phyloP scores from a whole-genome alignment of 1,140 invertebrate genomes.

The Sminthurides bifidus region DNA sequence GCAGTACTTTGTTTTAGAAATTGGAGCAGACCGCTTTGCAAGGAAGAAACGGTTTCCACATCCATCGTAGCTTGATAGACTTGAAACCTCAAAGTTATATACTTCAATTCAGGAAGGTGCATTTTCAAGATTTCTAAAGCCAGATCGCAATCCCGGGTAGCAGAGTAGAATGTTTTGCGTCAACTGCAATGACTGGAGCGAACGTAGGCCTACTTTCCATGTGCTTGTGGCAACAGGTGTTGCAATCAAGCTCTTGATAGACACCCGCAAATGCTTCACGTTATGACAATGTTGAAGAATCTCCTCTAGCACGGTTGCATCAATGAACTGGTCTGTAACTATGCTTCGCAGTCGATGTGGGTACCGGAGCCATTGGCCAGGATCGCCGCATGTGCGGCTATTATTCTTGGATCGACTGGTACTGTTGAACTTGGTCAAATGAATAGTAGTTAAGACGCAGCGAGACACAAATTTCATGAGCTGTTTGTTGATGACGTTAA shows the following conservation, averaged over 20 bases:
- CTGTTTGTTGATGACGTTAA: not conserved
- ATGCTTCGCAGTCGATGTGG: not conserved
- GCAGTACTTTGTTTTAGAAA: not conserved
- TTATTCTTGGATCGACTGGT: not conserved
- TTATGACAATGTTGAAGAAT: not conserved
- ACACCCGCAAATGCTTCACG: not conserved
- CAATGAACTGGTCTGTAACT: not conserved
- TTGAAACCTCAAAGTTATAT: too few relatives aligned
- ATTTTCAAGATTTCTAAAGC: not conserved
- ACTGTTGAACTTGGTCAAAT: not conserved
- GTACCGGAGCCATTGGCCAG: not conserved
- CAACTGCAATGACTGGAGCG: too few relatives aligned
- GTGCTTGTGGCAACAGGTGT: too few relatives aligned
- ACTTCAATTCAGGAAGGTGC: not conserved
- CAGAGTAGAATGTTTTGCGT: not conserved
- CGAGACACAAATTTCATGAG: not conserved
- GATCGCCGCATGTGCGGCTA: too few relatives aligned
- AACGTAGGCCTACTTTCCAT: too few relatives aligned
- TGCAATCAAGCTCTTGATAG: too few relatives aligned
- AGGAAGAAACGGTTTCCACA: not conserved
- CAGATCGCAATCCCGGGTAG: not conserved
- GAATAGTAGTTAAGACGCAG: not conserved
- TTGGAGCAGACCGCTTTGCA: not conserved
- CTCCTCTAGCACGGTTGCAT: not conserved
- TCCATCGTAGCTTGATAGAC: not conserved